A percentile compares a stretch with the other conserved stretches of the same genome.
Evolutionary conservation across 2,797 vertebrate species (phyloP).

Genomic region (Amniataba percoides): DNA sequence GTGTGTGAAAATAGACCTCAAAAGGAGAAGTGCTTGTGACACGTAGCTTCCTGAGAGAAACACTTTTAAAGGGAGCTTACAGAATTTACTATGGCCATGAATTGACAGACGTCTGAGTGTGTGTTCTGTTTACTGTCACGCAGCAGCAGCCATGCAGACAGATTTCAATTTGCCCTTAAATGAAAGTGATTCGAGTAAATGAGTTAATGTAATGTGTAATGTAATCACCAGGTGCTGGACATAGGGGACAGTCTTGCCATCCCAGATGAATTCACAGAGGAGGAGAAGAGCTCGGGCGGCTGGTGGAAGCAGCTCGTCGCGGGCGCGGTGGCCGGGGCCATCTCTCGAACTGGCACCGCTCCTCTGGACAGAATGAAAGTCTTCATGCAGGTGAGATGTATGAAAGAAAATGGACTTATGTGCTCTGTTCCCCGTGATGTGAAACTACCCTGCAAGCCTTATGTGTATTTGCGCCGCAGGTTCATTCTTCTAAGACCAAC

Average conservation of each 20-base stretch:
- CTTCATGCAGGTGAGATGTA: conserved; percentile 94
- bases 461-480: conserved; percentile 78
- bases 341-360: conserved; percentile 96
- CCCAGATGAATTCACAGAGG: conserved; percentile 98
- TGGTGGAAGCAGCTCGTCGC: conserved; percentile 96
- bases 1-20: conserved; percentile 2
- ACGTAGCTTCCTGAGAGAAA: background rate
- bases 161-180: background rate
- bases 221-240: conserved; percentile 90
- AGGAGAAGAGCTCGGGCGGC: conserved; percentile 92
- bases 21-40: conserved; percentile 55
- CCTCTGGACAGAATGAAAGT: conserved; percentile 97
- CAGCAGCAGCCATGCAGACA: background rate
- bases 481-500: conserved; percentile 91
- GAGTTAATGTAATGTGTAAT: conserved; percentile 18
- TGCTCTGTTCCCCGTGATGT: background rate
- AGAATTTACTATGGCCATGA: background rate
- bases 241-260: conserved; percentile 96
- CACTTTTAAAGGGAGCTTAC: background rate
- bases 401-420: background rate
- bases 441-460: background rate
- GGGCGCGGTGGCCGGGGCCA: conserved; percentile 91
- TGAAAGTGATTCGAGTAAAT: background rate
- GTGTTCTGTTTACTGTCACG: background rate
- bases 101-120: background rate